Evolutionary conservation across 2,888 invertebrate genomes (phyloP), one percentile per base, ranked within the genome.

Genomic region (Pegoplata infirma): DNA sequence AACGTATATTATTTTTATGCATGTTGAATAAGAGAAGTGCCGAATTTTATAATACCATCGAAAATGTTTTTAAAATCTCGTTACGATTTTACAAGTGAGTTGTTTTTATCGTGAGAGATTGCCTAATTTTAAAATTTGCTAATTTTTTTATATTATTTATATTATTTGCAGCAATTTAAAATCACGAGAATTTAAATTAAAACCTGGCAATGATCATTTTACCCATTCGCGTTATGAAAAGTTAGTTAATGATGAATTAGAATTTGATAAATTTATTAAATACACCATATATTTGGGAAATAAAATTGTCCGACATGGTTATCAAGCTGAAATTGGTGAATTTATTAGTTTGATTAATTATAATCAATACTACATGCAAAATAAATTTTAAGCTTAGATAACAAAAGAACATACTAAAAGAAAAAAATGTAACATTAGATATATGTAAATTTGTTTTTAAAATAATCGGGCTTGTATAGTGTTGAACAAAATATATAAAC

Each of bases 1-100:
- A 95, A 87, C 93, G 93, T 81, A 92, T 96, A 44, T 87, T 94
- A 44, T 95, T 94, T 83, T 91, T 95, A 82, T 95, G 95, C 82
- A 91, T 95, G 83, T 87, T 96, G 4, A 95, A 94, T 82, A 92
- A 93, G 69, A 91, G 93, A 63, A 94, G 94, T 28, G 91, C 91
- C 25, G 93, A 93, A 2, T 92, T 95, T 36, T 92, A 93, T 87
- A 93, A 93, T 82, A 91, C 94, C 0, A 89, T 96, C 36, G 92
- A 94, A 67, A 93, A 93, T 86, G 93, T 94, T 16, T 94, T 95
- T 83, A 92, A 92, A 58, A 92, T 95, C 6, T 93, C 94, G 40
- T 86, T 95, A 80, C 93, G 94, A 84, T 89, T 89, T 80, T 88
- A 87, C 84, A 86, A 86, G 89, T 89, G 69, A 80, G 85, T 83